A percentile compares a stretch with the other conserved stretches of the same genome.
Conservation (phyloP, 2,113 vertebrate genomes). For the Entomyzon cyanotis region DNA sequence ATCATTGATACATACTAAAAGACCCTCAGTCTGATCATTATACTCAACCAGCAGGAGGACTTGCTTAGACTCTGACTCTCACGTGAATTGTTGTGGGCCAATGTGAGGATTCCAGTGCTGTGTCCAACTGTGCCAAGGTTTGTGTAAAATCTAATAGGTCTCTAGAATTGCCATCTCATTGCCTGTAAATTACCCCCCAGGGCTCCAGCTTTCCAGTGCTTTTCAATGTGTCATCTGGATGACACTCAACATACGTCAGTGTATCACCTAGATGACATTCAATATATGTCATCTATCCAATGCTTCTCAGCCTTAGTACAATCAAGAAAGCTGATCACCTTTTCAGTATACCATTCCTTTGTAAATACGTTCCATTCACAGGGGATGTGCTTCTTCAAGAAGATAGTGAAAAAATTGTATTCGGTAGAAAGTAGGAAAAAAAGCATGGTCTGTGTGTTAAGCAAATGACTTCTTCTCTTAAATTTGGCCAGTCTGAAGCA, state of each 20-base stretch:
- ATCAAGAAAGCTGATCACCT: not conserved
- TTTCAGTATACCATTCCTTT: not conserved
- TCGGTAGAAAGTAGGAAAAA: not conserved
- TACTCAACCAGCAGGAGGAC: not conserved
- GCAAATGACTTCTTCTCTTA: not conserved
- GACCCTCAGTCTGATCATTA: not conserved
- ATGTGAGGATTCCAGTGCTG: not conserved
- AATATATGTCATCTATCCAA: not conserved
- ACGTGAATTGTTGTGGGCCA: not conserved
- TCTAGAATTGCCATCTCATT: not conserved
- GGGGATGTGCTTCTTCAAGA: not conserved
- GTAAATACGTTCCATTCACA: not conserved
- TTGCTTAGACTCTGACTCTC: not conserved
- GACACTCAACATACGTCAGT: no score
- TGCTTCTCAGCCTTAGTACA: not conserved
- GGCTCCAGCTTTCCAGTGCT: not conserved
- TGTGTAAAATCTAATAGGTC: not conserved
- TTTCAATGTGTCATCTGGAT: not conserved
- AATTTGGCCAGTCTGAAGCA: not conserved
- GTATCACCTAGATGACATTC: no score
- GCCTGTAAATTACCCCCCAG: not conserved
- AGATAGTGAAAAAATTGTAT: not conserved
- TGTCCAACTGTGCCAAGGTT: not conserved
- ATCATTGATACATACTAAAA: not conserved
- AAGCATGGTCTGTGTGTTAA: not conserved